phyloP scores from a whole-genome alignment of 35 echinoderm and acorn worm species.

The Ophiothrix spiculata region DNA sequence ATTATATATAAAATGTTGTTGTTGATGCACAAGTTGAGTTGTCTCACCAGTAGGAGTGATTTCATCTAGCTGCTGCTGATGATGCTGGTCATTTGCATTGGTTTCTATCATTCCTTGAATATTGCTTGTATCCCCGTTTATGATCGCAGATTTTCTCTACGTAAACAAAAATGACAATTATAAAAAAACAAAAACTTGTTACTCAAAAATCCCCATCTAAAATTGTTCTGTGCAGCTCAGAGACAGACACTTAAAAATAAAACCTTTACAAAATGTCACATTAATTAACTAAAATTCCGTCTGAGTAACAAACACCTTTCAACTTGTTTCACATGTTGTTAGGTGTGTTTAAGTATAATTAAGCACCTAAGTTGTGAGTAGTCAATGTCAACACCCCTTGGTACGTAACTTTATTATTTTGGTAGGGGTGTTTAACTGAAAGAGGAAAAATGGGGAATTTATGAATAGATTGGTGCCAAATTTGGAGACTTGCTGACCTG shows the following conservation, averaged over 20 bases:
- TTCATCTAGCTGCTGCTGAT: neutral
- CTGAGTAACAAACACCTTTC: neutral
- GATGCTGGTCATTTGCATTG: constrained; percentile 6
- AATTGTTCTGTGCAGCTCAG: neutral
- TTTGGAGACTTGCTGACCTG: too few relatives aligned
- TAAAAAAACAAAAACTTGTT: neutral
- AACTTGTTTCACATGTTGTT: neutral
- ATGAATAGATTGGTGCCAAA: too few relatives aligned
- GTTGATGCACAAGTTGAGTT: neutral
- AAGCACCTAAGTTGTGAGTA: too few relatives aligned
- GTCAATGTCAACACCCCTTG: too few relatives aligned
- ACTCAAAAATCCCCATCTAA: neutral
- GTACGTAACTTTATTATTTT: too few relatives aligned
- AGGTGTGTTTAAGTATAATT: too few relatives aligned
- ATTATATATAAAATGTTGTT: neutral
- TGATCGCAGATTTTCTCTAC: neutral
- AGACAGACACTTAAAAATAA: neutral
- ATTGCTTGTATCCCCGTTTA: neutral
- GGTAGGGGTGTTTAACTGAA: too few relatives aligned
- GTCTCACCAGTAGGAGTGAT: neutral
- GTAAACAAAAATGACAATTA: constrained; percentile 1
- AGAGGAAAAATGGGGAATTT: too few relatives aligned
- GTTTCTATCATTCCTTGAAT: neutral
- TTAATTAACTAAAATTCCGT: neutral
- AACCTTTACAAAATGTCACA: neutral